Evolutionary conservation across 1,140 invertebrate species (phyloP).

Genomic region (Achroia grisella): DNA sequence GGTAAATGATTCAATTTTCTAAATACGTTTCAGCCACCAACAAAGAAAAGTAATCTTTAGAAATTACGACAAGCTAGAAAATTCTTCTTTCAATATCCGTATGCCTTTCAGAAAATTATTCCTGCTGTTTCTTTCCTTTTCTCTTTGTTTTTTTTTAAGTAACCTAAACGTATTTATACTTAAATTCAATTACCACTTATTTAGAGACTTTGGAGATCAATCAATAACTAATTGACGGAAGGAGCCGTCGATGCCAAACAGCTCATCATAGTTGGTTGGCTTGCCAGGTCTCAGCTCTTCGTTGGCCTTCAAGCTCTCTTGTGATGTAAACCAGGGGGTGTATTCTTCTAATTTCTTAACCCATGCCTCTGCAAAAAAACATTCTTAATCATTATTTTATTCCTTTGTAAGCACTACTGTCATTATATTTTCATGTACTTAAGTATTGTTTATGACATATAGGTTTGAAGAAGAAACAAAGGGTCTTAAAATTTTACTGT

Average conservation of each 20-base stretch:
- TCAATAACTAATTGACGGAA: slow-evolving; percentile 87
- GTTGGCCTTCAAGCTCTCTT: slow-evolving; percentile 84
- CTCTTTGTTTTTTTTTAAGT: neutral
- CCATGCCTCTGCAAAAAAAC: slow-evolving; percentile 78
- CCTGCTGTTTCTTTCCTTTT: neutral
- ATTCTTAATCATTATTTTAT: too few species aligned
- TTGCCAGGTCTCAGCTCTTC: slow-evolving; percentile 83
- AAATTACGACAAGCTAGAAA: neutral
- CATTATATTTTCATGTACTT: too few species aligned
- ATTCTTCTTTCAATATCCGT: neutral
- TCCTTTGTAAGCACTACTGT: too few species aligned
- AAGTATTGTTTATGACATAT: too few species aligned
- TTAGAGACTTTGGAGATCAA: slow-evolving; percentile 45
- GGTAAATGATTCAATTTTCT: too few species aligned
- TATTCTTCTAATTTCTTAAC: slow-evolving; percentile 84
- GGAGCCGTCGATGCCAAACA: slow-evolving; percentile 88
- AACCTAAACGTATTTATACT: too few species aligned
- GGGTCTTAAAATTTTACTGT: too few species aligned
- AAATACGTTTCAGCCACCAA: too few species aligned
- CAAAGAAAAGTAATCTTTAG: too few species aligned
- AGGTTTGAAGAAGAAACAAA: too few species aligned
- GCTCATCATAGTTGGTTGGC: slow-evolving; percentile 78
- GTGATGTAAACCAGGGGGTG: slow-evolving; percentile 83
- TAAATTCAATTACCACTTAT: neutral
- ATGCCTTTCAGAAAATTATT: slow-evolving; percentile 1